These are phyloP conservation scores for Thera britannica DNA, from an alignment of 2,888 invertebrate species.

Conservation along the genomic window DNA sequence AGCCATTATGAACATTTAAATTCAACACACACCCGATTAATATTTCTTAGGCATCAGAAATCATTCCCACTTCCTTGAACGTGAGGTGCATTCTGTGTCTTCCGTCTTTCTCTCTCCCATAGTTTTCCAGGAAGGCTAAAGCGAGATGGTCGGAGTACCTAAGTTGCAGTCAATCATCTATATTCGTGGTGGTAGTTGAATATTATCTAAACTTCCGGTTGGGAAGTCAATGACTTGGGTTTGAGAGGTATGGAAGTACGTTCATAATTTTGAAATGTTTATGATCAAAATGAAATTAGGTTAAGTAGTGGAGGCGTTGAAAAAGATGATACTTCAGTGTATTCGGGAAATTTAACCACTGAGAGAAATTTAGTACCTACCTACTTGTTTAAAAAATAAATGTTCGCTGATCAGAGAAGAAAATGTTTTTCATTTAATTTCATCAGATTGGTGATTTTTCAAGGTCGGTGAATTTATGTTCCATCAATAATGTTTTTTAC, in stretches of 20 bases:
- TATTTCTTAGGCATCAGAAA: conserved; percentile 77
- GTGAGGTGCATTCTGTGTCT: conserved; percentile 70
- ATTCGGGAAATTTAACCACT: conserved; percentile 23
- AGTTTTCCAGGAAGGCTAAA: conserved; percentile 44
- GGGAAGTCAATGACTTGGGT: conserved; percentile 68
- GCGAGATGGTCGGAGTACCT: conserved; percentile 48
- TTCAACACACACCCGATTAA: conserved; percentile 65
- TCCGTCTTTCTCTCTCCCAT: conserved; percentile 52
- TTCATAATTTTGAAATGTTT: conserved; percentile 38
- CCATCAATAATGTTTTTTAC: no score
- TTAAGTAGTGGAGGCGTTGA: conserved; percentile 30
- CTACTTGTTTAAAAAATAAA: conserved; percentile 1
- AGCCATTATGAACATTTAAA: conserved; percentile 45
- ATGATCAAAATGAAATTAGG: conserved; percentile 28
- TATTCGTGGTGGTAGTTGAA: conserved; percentile 81
- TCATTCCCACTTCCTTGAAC: conserved; percentile 80
- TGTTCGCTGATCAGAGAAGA: conserved; percentile 15
- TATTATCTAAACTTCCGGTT: conserved; percentile 80
- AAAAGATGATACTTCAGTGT: conserved; percentile 17
- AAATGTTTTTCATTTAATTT: neutral
- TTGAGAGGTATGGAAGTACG: conserved; percentile 33
- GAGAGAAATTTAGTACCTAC: conserved; percentile 7
- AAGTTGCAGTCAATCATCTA: conserved; percentile 75
- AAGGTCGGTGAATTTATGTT: no score
- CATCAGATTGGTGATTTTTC: neutral